Evolutionary conservation across 2,888 invertebrate species (phyloP), one percentile per base, ranked within the genome.

Genomic region (Drosophila fulvimacula): DNA sequence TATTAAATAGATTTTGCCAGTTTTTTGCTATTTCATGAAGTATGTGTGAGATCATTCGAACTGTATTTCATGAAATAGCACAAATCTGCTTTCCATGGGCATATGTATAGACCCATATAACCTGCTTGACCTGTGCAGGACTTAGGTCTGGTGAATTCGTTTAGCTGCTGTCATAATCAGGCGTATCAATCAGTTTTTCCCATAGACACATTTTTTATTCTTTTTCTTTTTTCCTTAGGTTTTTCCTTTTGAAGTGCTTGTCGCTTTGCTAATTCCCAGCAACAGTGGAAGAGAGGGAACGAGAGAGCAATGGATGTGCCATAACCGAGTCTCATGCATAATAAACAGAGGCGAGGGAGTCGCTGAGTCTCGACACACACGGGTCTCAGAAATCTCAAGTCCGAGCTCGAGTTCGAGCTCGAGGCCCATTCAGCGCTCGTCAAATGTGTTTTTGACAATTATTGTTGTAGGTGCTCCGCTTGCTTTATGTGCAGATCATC

Each of bases 391-490:
- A 51, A 36, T 61, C 61, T 59, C 36, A 38, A 46, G 41, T 27
- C 32, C 58, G 63, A 55, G 42, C 48, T 30, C 32, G 69, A 69
- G 38, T 32, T 30, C 32, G 67, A 69, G 57, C 36, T 52, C 24
- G 24, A 38, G 38, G 69, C 60, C 66, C 76, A 81, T 85, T 83
- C 76, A 81, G 72, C 55, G 76, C 72, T 80, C 78, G 82, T 87
- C 84, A 84, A 81, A 84, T 71, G 66, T 70, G 53, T 76, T 76
- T 76, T 80, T 89, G 89, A 89, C 89, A 89, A 83, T 86, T 88
- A 88, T 87, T 89, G 87, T 88, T 87, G 66, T 53, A 74, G 82
- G 82, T 84, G 86, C 86, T 82, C 70, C 76, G 83, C 73, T 67
- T 60, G 64, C 64, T 75, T 58, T 74, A 70, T 66, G 56, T 74